A percentile compares a stretch with the other conserved stretches of the same genome.
Conservation (phyloP, 2,888 invertebrate genomes). For the Phyllotreta striolata region DNA sequence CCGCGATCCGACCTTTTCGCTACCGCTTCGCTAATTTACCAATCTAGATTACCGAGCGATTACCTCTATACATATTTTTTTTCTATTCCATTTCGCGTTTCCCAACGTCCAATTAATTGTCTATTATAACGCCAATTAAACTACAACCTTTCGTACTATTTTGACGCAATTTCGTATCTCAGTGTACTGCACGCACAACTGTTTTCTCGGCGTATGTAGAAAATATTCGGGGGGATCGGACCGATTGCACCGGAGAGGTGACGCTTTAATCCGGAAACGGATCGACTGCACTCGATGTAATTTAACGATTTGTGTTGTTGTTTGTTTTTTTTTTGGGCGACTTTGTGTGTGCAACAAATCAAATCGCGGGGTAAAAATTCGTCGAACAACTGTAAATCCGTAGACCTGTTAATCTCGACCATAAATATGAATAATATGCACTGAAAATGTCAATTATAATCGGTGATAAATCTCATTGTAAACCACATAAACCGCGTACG, state of each 20-base stretch:
- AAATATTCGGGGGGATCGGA: no score
- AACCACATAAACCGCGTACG: conserved; percentile 49
- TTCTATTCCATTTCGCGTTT: no score
- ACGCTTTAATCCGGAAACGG: conserved; percentile 18
- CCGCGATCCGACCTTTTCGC: conserved; percentile 13
- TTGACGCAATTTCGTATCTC: no score
- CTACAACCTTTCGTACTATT: no score
- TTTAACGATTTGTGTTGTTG: conserved; percentile 13
- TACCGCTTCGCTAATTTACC: conserved; percentile 14
- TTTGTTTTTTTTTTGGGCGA: no score
- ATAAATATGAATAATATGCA: conserved; percentile 54
- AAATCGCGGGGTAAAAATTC: conserved; percentile 39
- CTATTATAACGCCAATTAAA: no score
- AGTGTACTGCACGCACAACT: no score
- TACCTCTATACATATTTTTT: background rate
- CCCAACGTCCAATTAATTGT: no score
- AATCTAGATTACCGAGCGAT: conserved; percentile 15
- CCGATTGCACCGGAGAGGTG: no score
- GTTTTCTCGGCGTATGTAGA: no score
- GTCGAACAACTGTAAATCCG: conserved; percentile 47
- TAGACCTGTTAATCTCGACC: conserved; percentile 49
- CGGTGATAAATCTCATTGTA: conserved; percentile 51
- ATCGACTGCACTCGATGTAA: conserved; percentile 1
- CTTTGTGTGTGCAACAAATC: conserved; percentile 28
- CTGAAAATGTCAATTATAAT: conserved; percentile 54